Evolutionary conservation across 2,113 vertebrate species (phyloP).

Genomic region (Myotis brandtii): DNA sequence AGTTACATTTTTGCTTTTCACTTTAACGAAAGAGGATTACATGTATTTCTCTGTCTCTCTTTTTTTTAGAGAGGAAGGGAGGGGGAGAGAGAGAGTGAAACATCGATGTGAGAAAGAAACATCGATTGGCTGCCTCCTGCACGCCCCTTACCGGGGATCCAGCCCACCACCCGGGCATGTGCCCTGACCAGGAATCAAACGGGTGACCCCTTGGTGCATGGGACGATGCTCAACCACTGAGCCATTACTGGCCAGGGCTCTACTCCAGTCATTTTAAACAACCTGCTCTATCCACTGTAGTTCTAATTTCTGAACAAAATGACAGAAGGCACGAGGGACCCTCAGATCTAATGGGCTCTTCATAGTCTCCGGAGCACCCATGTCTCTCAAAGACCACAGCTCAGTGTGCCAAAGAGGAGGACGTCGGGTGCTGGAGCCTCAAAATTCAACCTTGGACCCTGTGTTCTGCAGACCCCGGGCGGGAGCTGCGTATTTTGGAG

Average conservation of each 20-base stretch:
- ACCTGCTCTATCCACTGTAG: neutral
- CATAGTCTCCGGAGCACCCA: neutral
- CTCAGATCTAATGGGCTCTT: neutral
- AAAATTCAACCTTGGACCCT: neutral
- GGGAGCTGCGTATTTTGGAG: neutral
- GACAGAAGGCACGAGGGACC: neutral
- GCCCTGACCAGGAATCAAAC: too few relatives aligned
- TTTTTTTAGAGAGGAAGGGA: too few relatives aligned
- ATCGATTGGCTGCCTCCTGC: too few relatives aligned
- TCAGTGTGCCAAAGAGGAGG: neutral
- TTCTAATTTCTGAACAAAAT: conserved; percentile 8
- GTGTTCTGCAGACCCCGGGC: neutral
- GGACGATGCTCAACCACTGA: too few relatives aligned
- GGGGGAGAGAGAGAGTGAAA: too few relatives aligned
- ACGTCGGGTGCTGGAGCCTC: neutral
- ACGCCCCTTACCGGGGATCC: too few relatives aligned
- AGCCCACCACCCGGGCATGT: too few relatives aligned
- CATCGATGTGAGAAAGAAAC: too few relatives aligned
- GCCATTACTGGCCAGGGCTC: too few relatives aligned
- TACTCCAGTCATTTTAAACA: neutral
- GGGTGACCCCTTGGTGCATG: too few relatives aligned
- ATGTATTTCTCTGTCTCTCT: neutral
- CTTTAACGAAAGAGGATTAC: neutral
- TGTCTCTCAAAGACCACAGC: neutral
- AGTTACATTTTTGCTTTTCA: neutral